Evolutionary conservation across 1,140 invertebrate genomes (phyloP), one percentile per base, ranked within the genome.

Genomic region (Zaprionus tsacasi): DNA sequence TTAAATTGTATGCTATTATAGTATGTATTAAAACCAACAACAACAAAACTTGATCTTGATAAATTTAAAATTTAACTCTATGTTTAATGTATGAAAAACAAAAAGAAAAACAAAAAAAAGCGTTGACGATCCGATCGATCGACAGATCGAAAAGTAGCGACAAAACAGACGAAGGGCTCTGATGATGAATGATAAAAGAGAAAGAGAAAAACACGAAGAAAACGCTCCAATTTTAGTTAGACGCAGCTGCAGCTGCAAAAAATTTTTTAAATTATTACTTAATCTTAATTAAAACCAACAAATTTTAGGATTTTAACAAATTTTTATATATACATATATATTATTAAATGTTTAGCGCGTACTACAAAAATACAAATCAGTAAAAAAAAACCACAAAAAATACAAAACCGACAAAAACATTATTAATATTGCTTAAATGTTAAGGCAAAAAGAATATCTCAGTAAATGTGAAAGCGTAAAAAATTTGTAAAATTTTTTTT

Each of bases 291-390:
- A 89, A 88, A 89, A 89, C 86, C 85, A 89, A 89, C 85, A 89
- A 89, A 89, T 89, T 89, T 89, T 89, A 89, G 86, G 86, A 89
- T 89, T 89, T 89, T 89, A 89, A 89, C 85, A 85, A 89, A 89
- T 89, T 89, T 89, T 88, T 88, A 89, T 76, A 81, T 80, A 79
- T 85, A 85, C 82, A 86, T 71, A 79, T 78, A 79, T 85, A 87
- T 85, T 85, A 86, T 88, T 87, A 87, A 88, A 88, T 87, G 82
- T 87, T 74, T 87, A 87, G 82, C 83, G 79, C 83, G 79, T 87
- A 87, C 82, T 82, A 82, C 82, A 73, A 74, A 67, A 54, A 66
- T 43, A 40, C 48, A 59, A 55, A 68, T 52, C 56, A 68, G 60
- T 68, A 66, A 72, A 21, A 65, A 57, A 60, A 68, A 70, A 68